A percentile compares a stretch with the other conserved stretches of the same genome.
These are phyloP conservation scores for Apamea epomidion DNA, from an alignment of 2,888 invertebrate genomes.

Conservation along the genomic window DNA sequence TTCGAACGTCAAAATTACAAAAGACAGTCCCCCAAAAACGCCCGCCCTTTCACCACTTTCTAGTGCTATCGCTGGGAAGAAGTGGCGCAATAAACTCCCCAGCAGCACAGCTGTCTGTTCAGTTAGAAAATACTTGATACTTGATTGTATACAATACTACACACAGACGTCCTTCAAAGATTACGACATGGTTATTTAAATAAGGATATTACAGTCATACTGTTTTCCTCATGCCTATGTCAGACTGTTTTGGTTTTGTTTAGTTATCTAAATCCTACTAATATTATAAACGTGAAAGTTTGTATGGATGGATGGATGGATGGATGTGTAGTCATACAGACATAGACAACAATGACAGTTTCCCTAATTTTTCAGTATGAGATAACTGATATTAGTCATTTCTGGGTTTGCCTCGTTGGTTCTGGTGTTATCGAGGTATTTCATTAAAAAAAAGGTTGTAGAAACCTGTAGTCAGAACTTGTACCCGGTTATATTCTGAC, in stretches of 20 bases:
- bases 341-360: neutral
- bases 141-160: no score
- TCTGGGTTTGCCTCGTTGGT: neutral
- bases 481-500: no score
- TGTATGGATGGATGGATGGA: no score
- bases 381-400: neutral
- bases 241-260: neutral
- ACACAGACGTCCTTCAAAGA: constrained; percentile 38
- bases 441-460: neutral
- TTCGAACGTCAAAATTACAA: no score
- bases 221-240: constrained; percentile 35
- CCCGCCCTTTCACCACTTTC: no score
- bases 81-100: no score
- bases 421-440: neutral
- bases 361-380: neutral
- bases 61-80: no score
- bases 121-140: no score
- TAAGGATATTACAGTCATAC: constrained; percentile 5
- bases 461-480: neutral
- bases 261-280: no score
- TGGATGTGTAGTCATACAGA: neutral
- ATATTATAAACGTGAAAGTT: no score
- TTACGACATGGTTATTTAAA: constrained; percentile 14
- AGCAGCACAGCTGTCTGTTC: no score
- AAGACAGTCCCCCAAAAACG: no score